Evolutionary conservation across 2,113 vertebrate genomes (phyloP), one percentile per base, ranked within the genome.

Genomic region (Bolborhynchus lineola): DNA sequence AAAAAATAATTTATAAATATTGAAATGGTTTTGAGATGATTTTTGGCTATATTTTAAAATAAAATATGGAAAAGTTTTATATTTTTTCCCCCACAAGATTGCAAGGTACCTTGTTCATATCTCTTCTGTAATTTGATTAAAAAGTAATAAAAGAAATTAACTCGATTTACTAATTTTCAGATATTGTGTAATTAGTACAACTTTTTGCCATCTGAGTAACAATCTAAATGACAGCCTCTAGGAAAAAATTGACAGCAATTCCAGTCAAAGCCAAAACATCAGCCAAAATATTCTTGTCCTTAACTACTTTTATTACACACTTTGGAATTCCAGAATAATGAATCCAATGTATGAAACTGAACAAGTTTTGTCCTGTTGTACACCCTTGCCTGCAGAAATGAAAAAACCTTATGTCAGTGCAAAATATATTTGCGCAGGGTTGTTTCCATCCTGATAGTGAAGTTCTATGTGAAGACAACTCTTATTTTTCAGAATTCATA

Each of bases 211-310:
- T 68, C 86, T 88, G 17, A 77, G 59, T 60, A 84, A 80, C 39
- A 63, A 21, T 50, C 35, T 86, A 79, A 68, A 44, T 39, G 63
- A 62, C 78, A 94, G 91, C 55, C 67, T 93, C 70, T 68, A 80
- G 68, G 81, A 95, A 57, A 76, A 96, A 85, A 80, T 7, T 76
- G 70, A 78, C 72, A 95, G 64, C 23, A 79, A 81, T 88, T 92
- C 29, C 23, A 82, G 53, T 86, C 77, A 92, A 89, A 82, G 24
- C 39, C 46, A 60, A 63, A 90, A 60, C 33, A 77, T 57, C 65
- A 75, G 28, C 82, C 84, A 88, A 93, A 93, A 70, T 49, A 63
- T 72, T 95, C 69, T 70, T 71, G 20, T 60, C 74, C 77, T 52
- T 92, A 42, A 31, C 44, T 75, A 29, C 29, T 90, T 90, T 60